Conservation (phyloP, 2,888 invertebrate genomes). For the Spialia ferax region DNA sequence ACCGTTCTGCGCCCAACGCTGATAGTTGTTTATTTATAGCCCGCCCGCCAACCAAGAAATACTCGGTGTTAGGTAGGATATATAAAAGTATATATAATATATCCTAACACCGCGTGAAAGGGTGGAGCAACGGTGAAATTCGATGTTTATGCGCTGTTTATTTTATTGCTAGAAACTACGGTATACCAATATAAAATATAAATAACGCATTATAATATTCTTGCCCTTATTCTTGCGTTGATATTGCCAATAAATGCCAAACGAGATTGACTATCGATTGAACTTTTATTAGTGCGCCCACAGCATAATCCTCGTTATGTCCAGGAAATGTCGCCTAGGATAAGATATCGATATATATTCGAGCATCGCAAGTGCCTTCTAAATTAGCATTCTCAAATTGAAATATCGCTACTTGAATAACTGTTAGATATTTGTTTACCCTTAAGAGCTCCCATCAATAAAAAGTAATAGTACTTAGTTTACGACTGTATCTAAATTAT, state of each 20-base stretch:
- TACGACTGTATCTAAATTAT: not conserved
- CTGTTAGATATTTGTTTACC: not conserved
- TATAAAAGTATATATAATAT: constrained; percentile 26
- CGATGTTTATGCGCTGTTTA: constrained; percentile 38
- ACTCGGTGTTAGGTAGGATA: constrained; percentile 42
- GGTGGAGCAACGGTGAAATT: constrained; percentile 37
- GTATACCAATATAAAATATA: constrained; percentile 35
- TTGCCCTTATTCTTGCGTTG: constrained; percentile 27
- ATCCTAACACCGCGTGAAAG: constrained; percentile 35
- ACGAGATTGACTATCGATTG: constrained; percentile 32
- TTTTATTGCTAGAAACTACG: constrained; percentile 39
- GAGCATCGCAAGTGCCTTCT: not conserved
- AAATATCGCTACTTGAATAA: not conserved
- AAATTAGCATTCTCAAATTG: not conserved
- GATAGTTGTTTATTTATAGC: constrained; percentile 51
- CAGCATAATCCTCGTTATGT: constrained; percentile 28
- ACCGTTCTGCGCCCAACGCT: constrained; percentile 46
- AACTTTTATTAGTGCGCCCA: constrained; percentile 38
- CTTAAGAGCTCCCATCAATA: not conserved
- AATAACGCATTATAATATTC: constrained; percentile 38
- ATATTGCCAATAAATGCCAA: constrained; percentile 30
- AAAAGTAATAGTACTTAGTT: not conserved
- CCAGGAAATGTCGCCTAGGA: constrained; percentile 27
- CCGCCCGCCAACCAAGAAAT: constrained; percentile 42
- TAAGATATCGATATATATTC: constrained; percentile 16